A percentile compares a stretch with the other conserved stretches of the same genome.
Conservation (phyloP, 2,113 vertebrate genomes). For the Datnioides undecimradiatus region DNA sequence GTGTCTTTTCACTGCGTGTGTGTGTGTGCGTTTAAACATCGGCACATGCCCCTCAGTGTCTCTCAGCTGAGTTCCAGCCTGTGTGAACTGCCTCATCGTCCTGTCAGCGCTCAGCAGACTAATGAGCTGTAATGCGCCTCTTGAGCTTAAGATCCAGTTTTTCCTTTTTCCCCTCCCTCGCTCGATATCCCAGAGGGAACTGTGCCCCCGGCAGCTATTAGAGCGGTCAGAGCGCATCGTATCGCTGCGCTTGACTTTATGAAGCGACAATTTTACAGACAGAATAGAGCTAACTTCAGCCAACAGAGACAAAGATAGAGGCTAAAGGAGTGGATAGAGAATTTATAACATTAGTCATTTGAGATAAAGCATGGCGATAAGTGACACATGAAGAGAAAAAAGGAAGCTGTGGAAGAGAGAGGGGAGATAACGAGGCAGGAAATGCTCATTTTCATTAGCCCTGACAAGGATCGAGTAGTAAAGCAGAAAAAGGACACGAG, state of each 20-base stretch:
- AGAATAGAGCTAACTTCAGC: constrained; percentile 19
- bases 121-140: constrained; percentile 50
- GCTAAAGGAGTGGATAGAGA: neutral
- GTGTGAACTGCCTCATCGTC: constrained; percentile 36
- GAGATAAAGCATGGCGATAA: constrained; percentile 20
- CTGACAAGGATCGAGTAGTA: neutral
- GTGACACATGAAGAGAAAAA: constrained; percentile 12
- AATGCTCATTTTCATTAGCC: neutral
- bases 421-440: constrained; percentile 23
- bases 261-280: constrained; percentile 25
- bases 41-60: constrained; percentile 6
- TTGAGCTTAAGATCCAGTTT: neutral
- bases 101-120: constrained; percentile 43
- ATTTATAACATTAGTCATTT: neutral
- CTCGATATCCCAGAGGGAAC: constrained; percentile 40
- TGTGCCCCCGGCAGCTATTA: constrained; percentile 20
- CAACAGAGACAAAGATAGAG: neutral
- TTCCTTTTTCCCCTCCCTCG: neutral
- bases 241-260: constrained; percentile 23
- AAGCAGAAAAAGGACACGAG: neutral
- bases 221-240: constrained; percentile 42
- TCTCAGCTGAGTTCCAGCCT: constrained; percentile 25
- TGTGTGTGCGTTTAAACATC: constrained; percentile 23
- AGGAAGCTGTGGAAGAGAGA: constrained; percentile 1
- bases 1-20: constrained; percentile 5